Conservation (phyloP, 2,797 vertebrate genomes). For the Helostoma temminkii region DNA sequence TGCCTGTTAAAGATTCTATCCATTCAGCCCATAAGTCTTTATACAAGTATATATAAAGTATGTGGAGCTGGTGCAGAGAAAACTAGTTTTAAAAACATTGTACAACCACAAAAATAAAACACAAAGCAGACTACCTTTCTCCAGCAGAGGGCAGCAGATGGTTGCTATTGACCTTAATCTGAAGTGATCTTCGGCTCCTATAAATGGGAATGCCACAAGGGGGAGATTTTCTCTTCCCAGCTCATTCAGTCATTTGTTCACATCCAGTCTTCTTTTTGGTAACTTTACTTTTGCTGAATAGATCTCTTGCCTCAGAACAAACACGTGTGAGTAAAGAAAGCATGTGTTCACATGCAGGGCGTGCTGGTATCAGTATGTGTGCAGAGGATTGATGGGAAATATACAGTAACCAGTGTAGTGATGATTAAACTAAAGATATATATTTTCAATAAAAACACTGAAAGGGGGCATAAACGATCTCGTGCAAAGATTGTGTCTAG, state of each 20-base stretch:
- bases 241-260: conserved; percentile 20
- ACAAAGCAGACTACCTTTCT: rapidly evolving
- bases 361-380: too few species aligned
- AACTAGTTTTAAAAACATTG: background rate
- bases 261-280: background rate
- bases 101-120: background rate
- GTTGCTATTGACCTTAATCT: conserved; percentile 58
- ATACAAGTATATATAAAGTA: background rate
- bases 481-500: background rate
- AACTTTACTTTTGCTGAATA: background rate
- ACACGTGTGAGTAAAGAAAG: background rate
- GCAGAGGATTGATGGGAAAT: background rate
- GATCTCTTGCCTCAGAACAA: background rate
- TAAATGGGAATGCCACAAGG: conserved; percentile 69
- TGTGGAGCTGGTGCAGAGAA: background rate
- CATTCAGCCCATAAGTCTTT: background rate
- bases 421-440: background rate
- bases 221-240: conserved; percentile 42
- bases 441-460: background rate
- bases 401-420: background rate
- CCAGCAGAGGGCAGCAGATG: conserved; percentile 82
- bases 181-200: conserved; percentile 53
- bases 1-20: background rate
- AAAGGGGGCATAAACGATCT: background rate
- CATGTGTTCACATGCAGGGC: background rate